phyloP scores from a whole-genome alignment of 2,888 invertebrate genomes.

The Thecocarcelia acutangulata region DNA sequence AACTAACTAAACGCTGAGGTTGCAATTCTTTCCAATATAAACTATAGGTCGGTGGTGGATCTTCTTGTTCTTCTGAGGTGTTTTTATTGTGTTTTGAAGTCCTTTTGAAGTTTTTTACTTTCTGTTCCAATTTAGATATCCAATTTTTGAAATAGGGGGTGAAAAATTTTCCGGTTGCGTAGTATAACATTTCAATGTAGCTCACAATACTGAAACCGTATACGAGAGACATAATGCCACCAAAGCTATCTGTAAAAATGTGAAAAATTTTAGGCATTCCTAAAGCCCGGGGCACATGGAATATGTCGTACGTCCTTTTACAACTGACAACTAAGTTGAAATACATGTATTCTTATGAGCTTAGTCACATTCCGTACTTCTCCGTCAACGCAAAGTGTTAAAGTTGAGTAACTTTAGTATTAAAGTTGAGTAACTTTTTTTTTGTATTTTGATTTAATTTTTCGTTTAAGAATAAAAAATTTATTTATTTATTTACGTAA shows the following conservation, averaged over 20 bases:
- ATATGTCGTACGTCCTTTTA: too few relatives aligned
- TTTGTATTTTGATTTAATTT: too few relatives aligned
- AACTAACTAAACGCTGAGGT: conserved; percentile 60
- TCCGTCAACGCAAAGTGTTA: too few relatives aligned
- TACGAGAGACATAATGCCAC: conserved; percentile 79
- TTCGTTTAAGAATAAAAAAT: too few relatives aligned
- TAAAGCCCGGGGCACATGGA: too few relatives aligned
- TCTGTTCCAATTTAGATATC: conserved; percentile 25
- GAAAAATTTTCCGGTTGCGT: conserved; percentile 78
- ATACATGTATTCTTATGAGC: too few relatives aligned
- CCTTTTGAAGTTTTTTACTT: neutral
- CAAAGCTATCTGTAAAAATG: conserved; percentile 76
- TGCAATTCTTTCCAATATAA: conserved; percentile 73
- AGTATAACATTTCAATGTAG: conserved; percentile 78
- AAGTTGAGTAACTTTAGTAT: too few relatives aligned
- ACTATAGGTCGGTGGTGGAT: conserved; percentile 23
- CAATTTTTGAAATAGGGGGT: conserved; percentile 65
- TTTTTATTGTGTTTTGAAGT: neutral
- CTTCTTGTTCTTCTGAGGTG: neutral
- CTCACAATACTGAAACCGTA: conserved; percentile 80
- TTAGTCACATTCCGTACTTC: too few relatives aligned
- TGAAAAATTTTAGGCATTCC: neutral
- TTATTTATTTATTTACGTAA: too few relatives aligned
- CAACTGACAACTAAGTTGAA: too few relatives aligned
- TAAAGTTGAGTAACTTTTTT: too few relatives aligned